Percentiles rank a stretch among this genome's conserved stretches.
phyloP scores from a whole-genome alignment of 2,888 invertebrate species.

The Petrolisthes cinctipes region DNA sequence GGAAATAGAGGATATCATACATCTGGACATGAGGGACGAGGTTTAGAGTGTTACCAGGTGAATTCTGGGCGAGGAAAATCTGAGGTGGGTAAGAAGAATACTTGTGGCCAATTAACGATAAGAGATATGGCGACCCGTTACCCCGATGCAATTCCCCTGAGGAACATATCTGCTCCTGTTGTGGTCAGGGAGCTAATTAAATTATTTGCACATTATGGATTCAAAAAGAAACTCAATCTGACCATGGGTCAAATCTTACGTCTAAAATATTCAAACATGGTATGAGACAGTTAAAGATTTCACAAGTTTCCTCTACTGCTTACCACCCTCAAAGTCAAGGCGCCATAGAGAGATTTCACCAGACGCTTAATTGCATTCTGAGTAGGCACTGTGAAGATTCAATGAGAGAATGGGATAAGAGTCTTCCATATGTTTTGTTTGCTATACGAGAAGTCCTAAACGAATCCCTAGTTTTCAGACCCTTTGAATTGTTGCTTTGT shows the following conservation, averaged over 20 bases:
- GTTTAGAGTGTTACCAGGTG: too few species aligned
- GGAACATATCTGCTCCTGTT: neutral
- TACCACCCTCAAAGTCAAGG: conserved; percentile 19
- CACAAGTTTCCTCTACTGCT: neutral
- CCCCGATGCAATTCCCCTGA: conserved; percentile 24
- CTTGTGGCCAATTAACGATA: too few species aligned
- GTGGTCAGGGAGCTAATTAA: conserved; percentile 13
- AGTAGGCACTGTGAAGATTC: neutral
- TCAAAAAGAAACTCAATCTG: conserved; percentile 16
- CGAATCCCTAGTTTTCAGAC: neutral
- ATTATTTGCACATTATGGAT: conserved; percentile 9
- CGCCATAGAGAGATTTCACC: conserved; percentile 9
- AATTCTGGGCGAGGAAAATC: too few species aligned
- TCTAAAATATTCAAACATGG: conserved; percentile 10
- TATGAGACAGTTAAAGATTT: neutral
- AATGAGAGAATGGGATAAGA: conserved; percentile 10
- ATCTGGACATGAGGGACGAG: too few species aligned
- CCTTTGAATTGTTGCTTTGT: conserved; percentile 18
- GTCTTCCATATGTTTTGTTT: conserved; percentile 11
- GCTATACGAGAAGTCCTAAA: neutral
- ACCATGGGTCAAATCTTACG: conserved; percentile 34
- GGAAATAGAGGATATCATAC: too few species aligned
- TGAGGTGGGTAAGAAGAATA: too few species aligned
- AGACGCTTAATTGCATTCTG: conserved; percentile 3
- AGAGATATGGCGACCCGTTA: conserved; percentile 31